phyloP scores from a whole-genome alignment of 2,888 invertebrate species.

The Gandaritis pyraliata region DNA sequence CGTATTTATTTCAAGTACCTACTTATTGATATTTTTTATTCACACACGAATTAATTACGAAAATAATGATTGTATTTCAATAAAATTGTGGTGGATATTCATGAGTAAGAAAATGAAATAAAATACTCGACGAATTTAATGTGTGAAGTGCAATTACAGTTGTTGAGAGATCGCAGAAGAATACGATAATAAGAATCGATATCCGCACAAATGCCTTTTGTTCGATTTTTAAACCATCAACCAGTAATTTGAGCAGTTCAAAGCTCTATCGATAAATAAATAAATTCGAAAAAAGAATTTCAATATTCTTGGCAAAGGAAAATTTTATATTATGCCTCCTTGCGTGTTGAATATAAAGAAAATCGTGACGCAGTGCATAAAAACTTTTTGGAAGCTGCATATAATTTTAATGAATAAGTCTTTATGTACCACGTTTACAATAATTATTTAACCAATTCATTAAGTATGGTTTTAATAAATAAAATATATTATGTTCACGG shows the following conservation, averaged over 20 bases:
- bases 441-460: slow-evolving; percentile 3
- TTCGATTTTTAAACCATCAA: slow-evolving; percentile 50
- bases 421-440: slow-evolving; percentile 2
- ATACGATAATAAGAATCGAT: slow-evolving; percentile 43
- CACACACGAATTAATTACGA: slow-evolving; percentile 26
- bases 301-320: slow-evolving; percentile 9
- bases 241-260: slow-evolving; percentile 39
- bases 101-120: slow-evolving; percentile 42
- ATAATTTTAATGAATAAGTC: slow-evolving; percentile 12
- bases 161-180: slow-evolving; percentile 35
- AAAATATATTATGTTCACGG: neutral
- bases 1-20: slow-evolving; percentile 12
- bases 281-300: slow-evolving; percentile 27
- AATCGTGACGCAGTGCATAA: slow-evolving; percentile 54
- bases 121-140: slow-evolving; percentile 27
- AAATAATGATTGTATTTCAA: slow-evolving; percentile 30
- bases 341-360: slow-evolving; percentile 13
- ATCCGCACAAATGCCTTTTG: slow-evolving; percentile 61
- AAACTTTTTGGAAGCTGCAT: slow-evolving; percentile 15
- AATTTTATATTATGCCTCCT: slow-evolving; percentile 10
- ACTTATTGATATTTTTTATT: slow-evolving; percentile 11
- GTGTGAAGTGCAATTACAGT: slow-evolving; percentile 37
- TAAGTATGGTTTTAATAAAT: neutral
- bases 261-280: slow-evolving; percentile 29
- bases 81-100: slow-evolving; percentile 35